These are phyloP conservation scores for Alsophila aescularia DNA, from an alignment of 2,888 invertebrate species.

Conservation along the genomic window DNA sequence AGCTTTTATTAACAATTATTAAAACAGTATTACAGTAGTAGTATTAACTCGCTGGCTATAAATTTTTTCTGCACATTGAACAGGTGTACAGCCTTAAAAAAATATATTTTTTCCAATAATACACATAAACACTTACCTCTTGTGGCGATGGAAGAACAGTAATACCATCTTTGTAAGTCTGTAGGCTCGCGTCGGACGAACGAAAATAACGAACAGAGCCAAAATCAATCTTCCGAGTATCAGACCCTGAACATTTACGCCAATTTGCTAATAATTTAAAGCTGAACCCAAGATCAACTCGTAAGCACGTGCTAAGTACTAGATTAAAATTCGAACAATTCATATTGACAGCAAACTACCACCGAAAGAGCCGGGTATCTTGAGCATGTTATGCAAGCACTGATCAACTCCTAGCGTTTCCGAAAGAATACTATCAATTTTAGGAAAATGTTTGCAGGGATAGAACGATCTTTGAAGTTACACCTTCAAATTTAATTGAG, in stretches of 20 bases:
- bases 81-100: too few species aligned
- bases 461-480: neutral
- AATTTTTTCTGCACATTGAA: too few species aligned
- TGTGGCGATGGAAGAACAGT: conserved; percentile 68
- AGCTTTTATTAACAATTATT: too few species aligned
- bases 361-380: conserved; percentile 38
- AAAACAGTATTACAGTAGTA: too few species aligned
- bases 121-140: conserved; percentile 62
- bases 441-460: neutral
- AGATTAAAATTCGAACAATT: conserved; percentile 62
- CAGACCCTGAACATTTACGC: conserved; percentile 42
- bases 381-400: conserved; percentile 69
- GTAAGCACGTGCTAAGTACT: conserved; percentile 58
- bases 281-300: conserved; percentile 55
- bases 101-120: neutral
- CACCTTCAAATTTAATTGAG: neutral
- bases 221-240: conserved; percentile 42
- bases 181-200: conserved; percentile 42
- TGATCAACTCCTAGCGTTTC: conserved; percentile 9
- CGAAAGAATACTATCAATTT: neutral
- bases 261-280: conserved; percentile 52
- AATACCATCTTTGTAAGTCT: conserved; percentile 61
- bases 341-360: conserved; percentile 57
- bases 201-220: conserved; percentile 48
- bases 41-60: too few species aligned